Conservation (phyloP, 2,113 vertebrate species). For the Meles meles region DNA sequence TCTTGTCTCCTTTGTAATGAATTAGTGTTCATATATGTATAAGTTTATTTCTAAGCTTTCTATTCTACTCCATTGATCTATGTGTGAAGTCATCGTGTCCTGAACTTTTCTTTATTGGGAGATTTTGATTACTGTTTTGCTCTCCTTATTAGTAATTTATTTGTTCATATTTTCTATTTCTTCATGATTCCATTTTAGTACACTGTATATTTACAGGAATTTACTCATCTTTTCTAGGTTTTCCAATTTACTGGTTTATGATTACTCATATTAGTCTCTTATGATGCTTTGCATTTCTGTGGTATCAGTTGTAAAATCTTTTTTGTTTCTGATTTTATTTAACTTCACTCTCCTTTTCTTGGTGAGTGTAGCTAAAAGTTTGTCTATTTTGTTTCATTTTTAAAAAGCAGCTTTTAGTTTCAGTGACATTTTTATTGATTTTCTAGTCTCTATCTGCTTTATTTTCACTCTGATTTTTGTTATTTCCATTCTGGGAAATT, state of each 20-base stretch:
- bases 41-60: neutral
- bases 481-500: neutral
- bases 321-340: neutral
- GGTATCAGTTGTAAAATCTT: neutral
- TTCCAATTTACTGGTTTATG: neutral
- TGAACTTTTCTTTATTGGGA: neutral
- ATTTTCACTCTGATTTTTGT: neutral
- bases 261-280: neutral
- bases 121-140: neutral
- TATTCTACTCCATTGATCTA: neutral
- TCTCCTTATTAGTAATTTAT: neutral
- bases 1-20: neutral
- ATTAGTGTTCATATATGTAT: neutral
- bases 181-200: neutral
- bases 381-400: neutral
- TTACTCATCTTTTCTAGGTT: neutral
- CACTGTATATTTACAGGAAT: neutral
- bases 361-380: neutral
- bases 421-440: neutral
- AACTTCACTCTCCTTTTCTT: neutral
- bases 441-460: neutral
- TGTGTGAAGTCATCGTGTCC: neutral
- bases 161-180: neutral
- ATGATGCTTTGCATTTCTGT: neutral
- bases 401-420: neutral